Base-by-base conservation (phyloP, 2,888 invertebrate genomes). In the Megalurothrips usitatus region DNA sequence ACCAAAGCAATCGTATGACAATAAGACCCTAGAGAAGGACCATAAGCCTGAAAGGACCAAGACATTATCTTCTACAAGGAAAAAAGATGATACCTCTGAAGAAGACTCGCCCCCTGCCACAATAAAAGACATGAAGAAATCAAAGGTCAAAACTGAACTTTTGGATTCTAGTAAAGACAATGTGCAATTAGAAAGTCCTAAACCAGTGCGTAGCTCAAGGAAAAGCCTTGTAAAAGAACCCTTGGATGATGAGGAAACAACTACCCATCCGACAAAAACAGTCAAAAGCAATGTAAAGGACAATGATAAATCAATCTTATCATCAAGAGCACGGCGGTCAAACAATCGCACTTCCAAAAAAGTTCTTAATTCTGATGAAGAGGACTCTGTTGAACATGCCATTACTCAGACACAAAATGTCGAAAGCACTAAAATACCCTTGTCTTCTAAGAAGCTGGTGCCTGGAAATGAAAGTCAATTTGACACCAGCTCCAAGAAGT, bases 21-120 rank as follows among this genome's bases (percentile, higher is more conserved):
- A 23, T 6, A 79, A 79, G 43, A 17, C 80, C 26, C 9, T 26
- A 26, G 34, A 43, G 34, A 43, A 43, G 34, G 34, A 43, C 34
- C 34, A 43, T 4, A 43, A 43, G 34, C 34, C 6, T 43, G 34
- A 43, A 43, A 43, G 34, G 34, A 43, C 34, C 34, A 43, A 43
- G 34, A 43, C 34, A 43, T 6, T 43, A 6, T 4, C 34, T 43
- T 43, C 26, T 1, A 75, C 26, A n/a, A 75, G 26, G 68, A 75
- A 75, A 26, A 75, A 75, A 26, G 68, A 75, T 75, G 68, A 75
- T 26, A 26, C 68, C 8, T 75, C 68, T 23, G 68, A 75, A 23
- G 68, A 75, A 26, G 68, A 26, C 3, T 23, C 68, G 26, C 23
- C n/a, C 9, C 23, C 68, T 12, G 26, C 26, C 9, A 26, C 12